phyloP scores from a whole-genome alignment of 2,888 invertebrate species.

The Crematogaster levior region DNA sequence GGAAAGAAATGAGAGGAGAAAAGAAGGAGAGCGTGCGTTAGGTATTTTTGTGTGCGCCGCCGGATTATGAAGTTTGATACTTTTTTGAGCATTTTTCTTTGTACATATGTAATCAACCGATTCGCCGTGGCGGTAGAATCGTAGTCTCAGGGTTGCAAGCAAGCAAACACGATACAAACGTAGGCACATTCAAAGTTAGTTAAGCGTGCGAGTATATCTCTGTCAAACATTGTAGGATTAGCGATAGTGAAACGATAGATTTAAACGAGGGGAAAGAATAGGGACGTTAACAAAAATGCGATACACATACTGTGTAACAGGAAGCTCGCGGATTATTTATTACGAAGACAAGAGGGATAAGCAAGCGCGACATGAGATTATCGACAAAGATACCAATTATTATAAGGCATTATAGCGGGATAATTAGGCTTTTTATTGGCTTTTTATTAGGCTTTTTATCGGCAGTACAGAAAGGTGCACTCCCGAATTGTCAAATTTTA shows the following conservation, averaged over 20 bases:
- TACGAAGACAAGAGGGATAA: neutral
- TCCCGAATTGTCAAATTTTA: slow-evolving; percentile 11
- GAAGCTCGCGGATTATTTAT: slow-evolving; percentile 30
- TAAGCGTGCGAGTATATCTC: slow-evolving; percentile 73
- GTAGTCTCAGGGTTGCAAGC: slow-evolving; percentile 82
- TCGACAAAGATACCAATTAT: slow-evolving; percentile 4
- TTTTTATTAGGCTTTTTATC: too few relatives aligned
- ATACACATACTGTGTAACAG: slow-evolving; percentile 50
- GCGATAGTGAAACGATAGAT: slow-evolving; percentile 55
- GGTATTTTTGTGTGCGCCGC: slow-evolving; percentile 48
- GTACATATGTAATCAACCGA: slow-evolving; percentile 64
- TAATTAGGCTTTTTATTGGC: slow-evolving; percentile 5
- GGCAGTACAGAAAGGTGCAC: neutral
- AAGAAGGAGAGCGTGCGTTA: slow-evolving; percentile 8
- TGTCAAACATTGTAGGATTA: slow-evolving; percentile 71
- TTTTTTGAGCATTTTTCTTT: slow-evolving; percentile 59
- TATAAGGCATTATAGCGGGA: neutral
- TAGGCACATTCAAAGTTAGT: slow-evolving; percentile 75
- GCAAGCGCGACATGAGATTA: neutral
- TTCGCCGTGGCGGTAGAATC: slow-evolving; percentile 81
- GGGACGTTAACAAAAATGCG: slow-evolving; percentile 50
- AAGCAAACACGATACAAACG: slow-evolving; percentile 74
- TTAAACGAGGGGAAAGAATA: slow-evolving; percentile 56
- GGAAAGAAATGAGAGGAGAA: neutral
- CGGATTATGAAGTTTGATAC: slow-evolving; percentile 47